Evolutionary conservation across 2,888 invertebrate genomes (phyloP), one percentile per base, ranked within the genome.

Genomic region (Amphipoea oculea): DNA sequence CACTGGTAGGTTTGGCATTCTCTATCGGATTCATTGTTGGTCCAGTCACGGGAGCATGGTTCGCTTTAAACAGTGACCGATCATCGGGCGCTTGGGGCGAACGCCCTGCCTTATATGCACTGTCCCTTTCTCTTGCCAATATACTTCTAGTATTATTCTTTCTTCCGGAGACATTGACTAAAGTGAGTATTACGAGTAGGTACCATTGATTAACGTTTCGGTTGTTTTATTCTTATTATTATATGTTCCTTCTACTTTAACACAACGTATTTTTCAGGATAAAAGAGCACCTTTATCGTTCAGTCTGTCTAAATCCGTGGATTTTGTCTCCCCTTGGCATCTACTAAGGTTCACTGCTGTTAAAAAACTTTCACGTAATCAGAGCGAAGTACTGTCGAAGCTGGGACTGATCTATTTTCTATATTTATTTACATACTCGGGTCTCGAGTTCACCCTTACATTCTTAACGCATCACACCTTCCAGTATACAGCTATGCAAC

Each of bases 1-100:
- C 99, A n/a, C 95, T 99, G 75, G 98, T 99, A 84, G 99, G 99
- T 20, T 98, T 99, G 89, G 99, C 99, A 12, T 99, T 99, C 96
- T 99, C 99, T 2, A 96, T 99, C 82, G 99, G 99, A n/a, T 99
- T 99, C 95, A 98, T 99, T 90, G 96, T 99, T 83, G 99, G 99
- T 0, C 99, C 99, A 4, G 97, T 99, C 94, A 99, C 99, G 86
- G 99, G 99, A 45, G 99, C 99, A 7, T 97, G 98, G 93, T 99
- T 99, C 94, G 98, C 99, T 2, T 97, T 97, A 89, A 97, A 97
- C 6, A 97, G 97, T 91, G 97, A 97, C 90, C 82, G 85, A 2
- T 87, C 92, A 84, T 95, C 97, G 66, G 98, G 98, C 70, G 95
- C 97, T 63, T 99, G 99, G 98, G 99, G 98, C 91, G 97, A 98